These are phyloP conservation scores for Pseudopipra pipra DNA, from an alignment of 2,113 vertebrate species.

Conservation along the genomic window DNA sequence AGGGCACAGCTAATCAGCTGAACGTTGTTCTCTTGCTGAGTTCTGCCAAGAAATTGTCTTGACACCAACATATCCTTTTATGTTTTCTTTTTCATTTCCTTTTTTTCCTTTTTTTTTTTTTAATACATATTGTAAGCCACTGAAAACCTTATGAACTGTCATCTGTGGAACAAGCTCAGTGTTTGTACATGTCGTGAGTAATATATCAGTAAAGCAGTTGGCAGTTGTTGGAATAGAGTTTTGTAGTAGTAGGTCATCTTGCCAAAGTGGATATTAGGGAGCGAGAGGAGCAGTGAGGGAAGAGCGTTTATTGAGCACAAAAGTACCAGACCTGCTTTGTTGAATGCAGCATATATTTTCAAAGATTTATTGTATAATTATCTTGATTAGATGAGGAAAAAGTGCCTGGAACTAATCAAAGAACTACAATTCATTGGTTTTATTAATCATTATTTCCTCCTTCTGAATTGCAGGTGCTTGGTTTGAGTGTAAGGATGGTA, in stretches of 20 bases:
- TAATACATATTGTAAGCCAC: not conserved
- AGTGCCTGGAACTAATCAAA: slow-evolving; percentile 52
- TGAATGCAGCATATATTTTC: slow-evolving; percentile 19
- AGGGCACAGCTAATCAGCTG: not conserved
- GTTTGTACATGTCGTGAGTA: not conserved
- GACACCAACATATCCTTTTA: not conserved
- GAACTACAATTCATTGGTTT: slow-evolving; percentile 17
- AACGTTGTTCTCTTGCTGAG: not conserved
- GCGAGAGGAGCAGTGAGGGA: not conserved
- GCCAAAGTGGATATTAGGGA: not conserved
- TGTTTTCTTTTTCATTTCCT: not conserved
- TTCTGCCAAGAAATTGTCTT: slow-evolving; percentile 8
- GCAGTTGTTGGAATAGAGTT: not conserved
- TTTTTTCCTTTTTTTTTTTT: not conserved
- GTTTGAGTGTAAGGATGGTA: slow-evolving; percentile 27
- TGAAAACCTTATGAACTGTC: not conserved
- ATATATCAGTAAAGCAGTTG: not conserved
- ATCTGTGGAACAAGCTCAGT: not conserved
- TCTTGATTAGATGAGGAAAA: slow-evolving; percentile 63
- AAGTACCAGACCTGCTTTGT: not conserved
- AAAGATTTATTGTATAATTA: slow-evolving; percentile 62
- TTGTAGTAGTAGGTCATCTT: not conserved
- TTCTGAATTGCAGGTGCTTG: slow-evolving; percentile 55
- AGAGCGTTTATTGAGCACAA: not conserved
- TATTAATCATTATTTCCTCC: slow-evolving; percentile 32